Evolutionary conservation across 2,888 invertebrate genomes (phyloP).

Genomic region (Hirtodrosophila duncani): DNA sequence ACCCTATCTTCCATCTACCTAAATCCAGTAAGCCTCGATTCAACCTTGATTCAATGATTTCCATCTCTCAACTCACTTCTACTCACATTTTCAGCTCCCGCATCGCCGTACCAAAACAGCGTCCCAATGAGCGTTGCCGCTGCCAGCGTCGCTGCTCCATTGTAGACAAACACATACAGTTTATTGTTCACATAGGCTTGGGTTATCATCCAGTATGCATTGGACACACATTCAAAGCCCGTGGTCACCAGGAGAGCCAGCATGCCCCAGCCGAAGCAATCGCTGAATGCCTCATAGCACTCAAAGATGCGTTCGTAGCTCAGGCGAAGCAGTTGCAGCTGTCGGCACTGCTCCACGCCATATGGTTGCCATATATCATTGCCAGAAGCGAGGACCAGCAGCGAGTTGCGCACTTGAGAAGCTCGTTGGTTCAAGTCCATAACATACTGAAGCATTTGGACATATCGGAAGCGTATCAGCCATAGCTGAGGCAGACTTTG

Average conservation of each 20-base stretch:
- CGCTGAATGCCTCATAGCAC: conserved; percentile 62
- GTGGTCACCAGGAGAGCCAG: conserved; percentile 64
- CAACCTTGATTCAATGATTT: no score
- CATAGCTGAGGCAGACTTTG: conserved; percentile 46
- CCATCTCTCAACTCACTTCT: not conserved
- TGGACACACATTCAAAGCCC: conserved; percentile 74
- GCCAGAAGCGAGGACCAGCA: conserved; percentile 45
- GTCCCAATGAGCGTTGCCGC: conserved; percentile 44
- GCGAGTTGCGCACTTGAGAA: conserved; percentile 32
- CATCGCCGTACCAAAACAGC: conserved; percentile 62
- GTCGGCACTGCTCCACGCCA: conserved; percentile 42
- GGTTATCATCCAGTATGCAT: conserved; percentile 72
- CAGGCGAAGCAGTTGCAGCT: conserved; percentile 60
- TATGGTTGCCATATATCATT: conserved; percentile 64
- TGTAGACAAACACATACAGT: conserved; percentile 39
- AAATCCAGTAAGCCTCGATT: no score
- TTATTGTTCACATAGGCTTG: conserved; percentile 18
- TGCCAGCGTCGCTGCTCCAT: conserved; percentile 47
- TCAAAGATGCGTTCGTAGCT: conserved; percentile 70
- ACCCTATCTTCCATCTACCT: no score
- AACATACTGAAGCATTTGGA: conserved; percentile 58
- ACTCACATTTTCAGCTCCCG: conserved; percentile 67
- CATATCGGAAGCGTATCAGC: conserved; percentile 62
- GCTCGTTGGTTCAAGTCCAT: conserved; percentile 53
- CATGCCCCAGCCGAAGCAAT: conserved; percentile 75